Evolutionary conservation across 2,113 vertebrate genomes (phyloP), one percentile per base, ranked within the genome.

Genomic region (Dascyllus trimaculatus): DNA sequence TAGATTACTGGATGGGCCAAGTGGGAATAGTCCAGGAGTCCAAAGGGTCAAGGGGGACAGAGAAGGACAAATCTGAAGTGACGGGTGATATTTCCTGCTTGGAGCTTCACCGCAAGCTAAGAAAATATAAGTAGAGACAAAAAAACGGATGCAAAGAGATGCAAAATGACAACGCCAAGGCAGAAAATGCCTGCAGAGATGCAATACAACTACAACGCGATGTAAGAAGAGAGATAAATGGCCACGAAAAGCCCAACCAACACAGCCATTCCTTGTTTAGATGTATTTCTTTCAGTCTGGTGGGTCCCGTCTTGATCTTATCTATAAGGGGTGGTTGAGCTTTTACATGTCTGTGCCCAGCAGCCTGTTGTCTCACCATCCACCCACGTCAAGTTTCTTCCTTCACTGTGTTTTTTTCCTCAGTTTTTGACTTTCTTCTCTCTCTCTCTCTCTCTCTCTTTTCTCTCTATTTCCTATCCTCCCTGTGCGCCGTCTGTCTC

Each of bases 401-500:
- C 25, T 54, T 57, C 40, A 57, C 13, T 46, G 38, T 68, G 80
- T 83, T 49, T 64, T 21, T 72, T 2, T 25, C 32, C 25, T 40
- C 19, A 18, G 19, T 51, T n/a, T 51, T n/a, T 43, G 32, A n/a
- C n/a, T 9, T 35, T 35, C 35, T 17, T 68, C 32, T 54, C 32
- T 43, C 7, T 68, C 11, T 64, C 51, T 59, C 1, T 79, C 21
- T 61, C 52, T 77, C 35, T 48, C 22, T 11, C 24, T 58, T 71
- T 75, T 58, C 54, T 78, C 51, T 60, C 62, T 53, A 2, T 48
- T 38, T 53, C 17, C 35, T 64, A 13, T 66, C 56, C 45, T 75
- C 62, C 72, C 43, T 71, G 40, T 40, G 61, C 40, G 62, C 84
- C 70, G 60, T 72, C 75, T 69, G 71, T 80, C 80, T 82, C 46